These are phyloP conservation scores for Drosophila serrata DNA, from an alignment of 1,140 invertebrate genomes.

Conservation along the genomic window DNA sequence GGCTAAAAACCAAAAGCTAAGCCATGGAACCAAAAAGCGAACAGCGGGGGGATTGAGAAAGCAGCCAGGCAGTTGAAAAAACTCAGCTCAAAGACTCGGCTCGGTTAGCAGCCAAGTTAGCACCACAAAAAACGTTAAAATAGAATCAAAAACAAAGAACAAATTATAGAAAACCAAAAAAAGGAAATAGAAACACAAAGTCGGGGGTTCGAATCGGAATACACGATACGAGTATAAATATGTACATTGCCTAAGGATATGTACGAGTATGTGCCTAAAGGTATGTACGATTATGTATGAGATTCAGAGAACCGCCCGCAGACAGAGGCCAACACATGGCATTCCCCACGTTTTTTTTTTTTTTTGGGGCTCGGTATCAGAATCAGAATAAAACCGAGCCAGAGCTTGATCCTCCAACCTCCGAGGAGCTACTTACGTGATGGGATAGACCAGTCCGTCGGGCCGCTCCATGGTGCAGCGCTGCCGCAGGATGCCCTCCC, in stretches of 20 bases:
- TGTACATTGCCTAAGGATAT: slow-evolving; percentile 35
- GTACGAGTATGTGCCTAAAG: slow-evolving; percentile 34
- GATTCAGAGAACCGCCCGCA: slow-evolving; percentile 49
- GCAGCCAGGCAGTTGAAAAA: slow-evolving; percentile 61
- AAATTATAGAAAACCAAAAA: slow-evolving; percentile 14
- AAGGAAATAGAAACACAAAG: slow-evolving; percentile 8
- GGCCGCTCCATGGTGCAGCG: slow-evolving; percentile 93
- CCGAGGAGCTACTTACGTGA: slow-evolving; percentile 88
- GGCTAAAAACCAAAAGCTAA: slow-evolving; percentile 63
- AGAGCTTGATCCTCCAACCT: neutral
- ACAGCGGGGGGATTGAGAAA: slow-evolving; percentile 37
- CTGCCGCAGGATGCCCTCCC: slow-evolving; percentile 98
- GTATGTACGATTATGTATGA: slow-evolving; percentile 37
- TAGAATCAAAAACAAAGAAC: neutral
- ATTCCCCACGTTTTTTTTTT: slow-evolving; percentile 7
- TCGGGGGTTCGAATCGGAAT: slow-evolving; percentile 22
- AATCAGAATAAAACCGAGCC: neutral
- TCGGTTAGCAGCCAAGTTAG: slow-evolving; percentile 17
- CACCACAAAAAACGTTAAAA: slow-evolving; percentile 5
- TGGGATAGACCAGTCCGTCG: slow-evolving; percentile 89
- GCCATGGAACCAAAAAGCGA: slow-evolving; percentile 61
- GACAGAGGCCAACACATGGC: slow-evolving; percentile 56
- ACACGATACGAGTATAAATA: slow-evolving; percentile 47
- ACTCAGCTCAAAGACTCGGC: slow-evolving; percentile 35
- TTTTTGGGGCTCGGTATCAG: neutral